These are phyloP conservation scores for Natator depressus DNA, from an alignment of 2,113 vertebrate species.

Conservation along the genomic window DNA sequence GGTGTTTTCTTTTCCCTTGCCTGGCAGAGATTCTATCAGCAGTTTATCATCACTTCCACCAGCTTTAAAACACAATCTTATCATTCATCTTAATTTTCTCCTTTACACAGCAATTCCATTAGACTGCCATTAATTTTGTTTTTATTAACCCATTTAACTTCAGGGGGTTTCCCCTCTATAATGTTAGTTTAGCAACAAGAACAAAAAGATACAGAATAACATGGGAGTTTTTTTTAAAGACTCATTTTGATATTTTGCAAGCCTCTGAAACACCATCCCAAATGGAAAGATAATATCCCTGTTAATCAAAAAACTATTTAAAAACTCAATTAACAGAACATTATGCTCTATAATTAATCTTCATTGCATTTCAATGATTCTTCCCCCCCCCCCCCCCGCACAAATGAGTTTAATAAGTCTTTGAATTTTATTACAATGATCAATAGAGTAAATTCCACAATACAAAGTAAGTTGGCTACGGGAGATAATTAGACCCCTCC, in stretches of 20 bases:
- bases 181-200: slow-evolving; percentile 32
- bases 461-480: slow-evolving; percentile 72
- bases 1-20: slow-evolving; percentile 41
- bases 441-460: slow-evolving; percentile 78
- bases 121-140: slow-evolving; percentile 62
- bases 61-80: slow-evolving; percentile 60
- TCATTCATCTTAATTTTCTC: slow-evolving; percentile 75
- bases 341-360: slow-evolving; percentile 84
- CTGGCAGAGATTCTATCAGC: slow-evolving; percentile 23
- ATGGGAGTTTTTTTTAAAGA: slow-evolving; percentile 32
- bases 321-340: slow-evolving; percentile 85
- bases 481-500: slow-evolving; percentile 70
- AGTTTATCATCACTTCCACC: slow-evolving; percentile 69
- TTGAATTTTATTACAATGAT: slow-evolving; percentile 80
- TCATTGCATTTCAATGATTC: slow-evolving; percentile 79
- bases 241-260: slow-evolving; percentile 70
- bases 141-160: slow-evolving; percentile 64
- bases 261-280: slow-evolving; percentile 66
- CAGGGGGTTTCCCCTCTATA: not conserved
- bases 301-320: slow-evolving; percentile 85
- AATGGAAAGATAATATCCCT: slow-evolving; percentile 78
- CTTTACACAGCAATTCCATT: slow-evolving; percentile 53
- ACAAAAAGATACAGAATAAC: slow-evolving; percentile 48
- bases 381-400: not conserved
- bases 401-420: slow-evolving; percentile 74